Conservation (phyloP, 1,140 invertebrate species). For the Drosophila repletoides region DNA sequence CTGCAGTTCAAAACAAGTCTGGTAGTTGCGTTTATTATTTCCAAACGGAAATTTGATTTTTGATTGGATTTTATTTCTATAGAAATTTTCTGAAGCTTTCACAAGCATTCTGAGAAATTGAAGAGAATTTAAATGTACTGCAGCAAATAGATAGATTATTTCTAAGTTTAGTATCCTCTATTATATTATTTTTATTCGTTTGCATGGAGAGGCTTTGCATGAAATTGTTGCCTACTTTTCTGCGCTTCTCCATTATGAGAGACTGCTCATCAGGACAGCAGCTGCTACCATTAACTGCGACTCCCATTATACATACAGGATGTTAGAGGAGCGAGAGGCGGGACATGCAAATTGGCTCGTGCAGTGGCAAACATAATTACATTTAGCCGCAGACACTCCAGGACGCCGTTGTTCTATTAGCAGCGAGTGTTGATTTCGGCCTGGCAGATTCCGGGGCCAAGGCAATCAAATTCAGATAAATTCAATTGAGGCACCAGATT, state of each 20-base stretch:
- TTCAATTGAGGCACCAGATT: conserved; percentile 36
- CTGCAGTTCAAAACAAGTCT: too few relatives aligned
- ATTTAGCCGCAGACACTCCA: conserved; percentile 11
- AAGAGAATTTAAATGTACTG: too few relatives aligned
- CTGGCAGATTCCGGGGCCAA: too few relatives aligned
- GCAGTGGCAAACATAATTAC: conserved; percentile 37
- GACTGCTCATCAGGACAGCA: not conserved
- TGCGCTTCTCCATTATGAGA: conserved; percentile 9
- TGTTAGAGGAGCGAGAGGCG: not conserved
- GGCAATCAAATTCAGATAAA: conserved; percentile 39
- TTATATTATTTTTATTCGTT: not conserved
- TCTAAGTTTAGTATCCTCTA: too few relatives aligned
- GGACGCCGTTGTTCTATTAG: not conserved
- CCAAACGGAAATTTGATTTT: too few relatives aligned
- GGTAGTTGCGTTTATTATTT: too few relatives aligned
- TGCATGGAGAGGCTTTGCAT: not conserved
- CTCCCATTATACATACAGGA: conserved; percentile 31
- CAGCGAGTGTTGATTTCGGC: conserved; percentile 19
- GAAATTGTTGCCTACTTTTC: conserved; percentile 6
- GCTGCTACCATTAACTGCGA: conserved; percentile 15
- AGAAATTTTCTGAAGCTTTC: too few relatives aligned
- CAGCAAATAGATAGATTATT: too few relatives aligned
- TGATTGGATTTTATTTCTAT: too few relatives aligned
- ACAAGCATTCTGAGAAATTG: too few relatives aligned
- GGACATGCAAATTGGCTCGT: conserved; percentile 40